phyloP scores from a whole-genome alignment of 2,888 invertebrate genomes.

The Furcula furcula region DNA sequence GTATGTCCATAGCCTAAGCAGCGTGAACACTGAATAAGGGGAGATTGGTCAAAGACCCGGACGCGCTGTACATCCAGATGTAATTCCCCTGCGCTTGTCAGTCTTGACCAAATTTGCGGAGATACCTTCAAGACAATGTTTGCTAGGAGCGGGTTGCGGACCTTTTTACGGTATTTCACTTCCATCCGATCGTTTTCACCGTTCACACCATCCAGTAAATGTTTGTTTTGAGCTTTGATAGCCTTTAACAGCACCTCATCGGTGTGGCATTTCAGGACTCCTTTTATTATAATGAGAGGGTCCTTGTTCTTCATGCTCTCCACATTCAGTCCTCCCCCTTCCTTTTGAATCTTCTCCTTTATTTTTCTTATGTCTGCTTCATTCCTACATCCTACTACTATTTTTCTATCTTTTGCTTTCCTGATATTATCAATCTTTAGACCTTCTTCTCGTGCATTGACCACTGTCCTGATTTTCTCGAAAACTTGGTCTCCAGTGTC shows the following conservation, averaged over 20 bases:
- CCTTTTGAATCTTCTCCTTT: not conserved
- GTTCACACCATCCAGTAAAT: not conserved
- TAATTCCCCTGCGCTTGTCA: not conserved
- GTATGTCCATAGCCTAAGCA: too few relatives aligned
- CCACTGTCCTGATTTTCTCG: not conserved
- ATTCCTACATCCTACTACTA: too few relatives aligned
- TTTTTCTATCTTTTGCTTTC: not conserved
- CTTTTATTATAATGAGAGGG: not conserved
- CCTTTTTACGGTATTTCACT: conserved; percentile 5
- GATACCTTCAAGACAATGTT: conserved; percentile 11
- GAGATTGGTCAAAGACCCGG: not conserved
- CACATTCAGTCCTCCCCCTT: not conserved
- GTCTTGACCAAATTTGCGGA: conserved; percentile 4
- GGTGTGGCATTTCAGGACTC: not conserved
- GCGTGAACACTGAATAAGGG: not conserved
- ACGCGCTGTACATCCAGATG: not conserved
- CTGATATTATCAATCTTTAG: not conserved
- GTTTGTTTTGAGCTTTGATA: conserved; percentile 5
- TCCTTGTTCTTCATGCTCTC: not conserved
- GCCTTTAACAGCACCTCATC: conserved; percentile 12
- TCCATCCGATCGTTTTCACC: not conserved
- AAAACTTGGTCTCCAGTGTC: conserved; percentile 1
- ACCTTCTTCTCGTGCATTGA: not conserved
- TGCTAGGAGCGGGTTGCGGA: conserved; percentile 7
- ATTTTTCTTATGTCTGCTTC: too few relatives aligned